phyloP scores from a whole-genome alignment of 2,888 invertebrate species.

The Choristoneura rosaceana region DNA sequence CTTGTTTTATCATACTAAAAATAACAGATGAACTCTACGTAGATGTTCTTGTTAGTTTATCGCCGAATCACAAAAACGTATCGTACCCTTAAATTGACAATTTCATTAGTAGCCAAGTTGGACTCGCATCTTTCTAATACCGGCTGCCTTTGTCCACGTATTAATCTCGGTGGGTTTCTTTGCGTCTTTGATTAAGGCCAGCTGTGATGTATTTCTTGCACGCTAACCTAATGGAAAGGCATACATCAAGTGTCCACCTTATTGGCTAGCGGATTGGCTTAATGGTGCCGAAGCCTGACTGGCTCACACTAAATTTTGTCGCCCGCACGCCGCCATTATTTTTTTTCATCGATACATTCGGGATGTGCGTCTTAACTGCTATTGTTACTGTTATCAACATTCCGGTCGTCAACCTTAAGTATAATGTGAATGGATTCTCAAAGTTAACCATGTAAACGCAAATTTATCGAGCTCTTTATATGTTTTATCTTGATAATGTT shows the following conservation, averaged over 20 bases:
- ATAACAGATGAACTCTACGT: too few relatives aligned
- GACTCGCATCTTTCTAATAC: slow-evolving; percentile 65
- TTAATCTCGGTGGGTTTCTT: slow-evolving; percentile 78
- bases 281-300: slow-evolving; percentile 72
- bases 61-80: background rate
- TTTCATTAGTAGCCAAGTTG: slow-evolving; percentile 59
- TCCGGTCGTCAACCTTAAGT: slow-evolving; percentile 17
- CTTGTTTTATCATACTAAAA: too few relatives aligned
- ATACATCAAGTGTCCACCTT: slow-evolving; percentile 84
- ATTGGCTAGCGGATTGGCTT: slow-evolving; percentile 80
- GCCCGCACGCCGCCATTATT: slow-evolving; percentile 53
- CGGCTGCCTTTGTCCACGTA: slow-evolving; percentile 70
- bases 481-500: slow-evolving; percentile 57
- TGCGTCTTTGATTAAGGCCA: slow-evolving; percentile 81
- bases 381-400: slow-evolving; percentile 5
- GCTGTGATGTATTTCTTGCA: slow-evolving; percentile 83
- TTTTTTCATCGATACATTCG: slow-evolving; percentile 48
- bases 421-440: slow-evolving; percentile 23
- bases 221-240: slow-evolving; percentile 81
- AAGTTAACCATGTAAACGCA: slow-evolving; percentile 36
- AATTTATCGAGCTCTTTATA: slow-evolving; percentile 56
- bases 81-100: slow-evolving; percentile 45
- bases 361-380: background rate
- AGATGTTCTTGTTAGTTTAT: too few relatives aligned
- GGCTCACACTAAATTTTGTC: slow-evolving; percentile 68